A percentile compares a stretch with the other conserved stretches of the same genome.
phyloP scores from a whole-genome alignment of 1,140 invertebrate species.

The Micrasema minimum region DNA sequence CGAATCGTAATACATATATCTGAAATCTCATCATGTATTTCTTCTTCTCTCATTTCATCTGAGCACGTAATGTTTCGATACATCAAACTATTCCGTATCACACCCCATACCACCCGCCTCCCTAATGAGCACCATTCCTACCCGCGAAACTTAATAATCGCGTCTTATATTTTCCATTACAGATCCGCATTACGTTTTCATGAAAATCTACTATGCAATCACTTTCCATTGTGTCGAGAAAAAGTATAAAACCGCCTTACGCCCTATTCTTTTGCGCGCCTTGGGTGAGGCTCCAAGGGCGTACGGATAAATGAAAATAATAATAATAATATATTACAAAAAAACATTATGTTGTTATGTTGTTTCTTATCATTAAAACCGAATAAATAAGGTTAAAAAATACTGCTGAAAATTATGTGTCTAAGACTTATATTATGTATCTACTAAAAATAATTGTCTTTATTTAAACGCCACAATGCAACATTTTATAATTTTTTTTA shows the following conservation, averaged over 20 bases:
- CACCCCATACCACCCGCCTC: slow-evolving; percentile 8
- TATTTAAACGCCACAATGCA: too few relatives aligned
- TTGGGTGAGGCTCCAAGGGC: slow-evolving; percentile 4
- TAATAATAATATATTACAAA: too few relatives aligned
- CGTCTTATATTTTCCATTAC: slow-evolving; percentile 53
- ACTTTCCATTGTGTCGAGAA: slow-evolving; percentile 46
- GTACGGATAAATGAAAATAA: not conserved
- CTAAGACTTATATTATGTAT: too few relatives aligned
- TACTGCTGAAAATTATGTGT: too few relatives aligned
- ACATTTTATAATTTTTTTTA: too few relatives aligned
- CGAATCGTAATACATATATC: too few relatives aligned
- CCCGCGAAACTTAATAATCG: slow-evolving; percentile 51
- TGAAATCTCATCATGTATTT: too few relatives aligned
- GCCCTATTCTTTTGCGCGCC: slow-evolving; percentile 14
- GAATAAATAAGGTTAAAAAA: too few relatives aligned
- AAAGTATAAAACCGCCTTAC: slow-evolving; percentile 47
- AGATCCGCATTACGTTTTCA: slow-evolving; percentile 51
- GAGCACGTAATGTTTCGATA: slow-evolving; percentile 43
- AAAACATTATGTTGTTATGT: too few relatives aligned
- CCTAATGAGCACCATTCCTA: slow-evolving; percentile 36
- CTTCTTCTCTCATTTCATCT: not conserved
- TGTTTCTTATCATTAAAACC: too few relatives aligned
- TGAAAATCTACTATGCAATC: slow-evolving; percentile 54
- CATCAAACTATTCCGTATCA: slow-evolving; percentile 27
- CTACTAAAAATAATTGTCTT: too few relatives aligned